Evolutionary conservation across 64 coral and sea anemone genomes (phyloP).

Genomic region (Anthopleura sola): DNA sequence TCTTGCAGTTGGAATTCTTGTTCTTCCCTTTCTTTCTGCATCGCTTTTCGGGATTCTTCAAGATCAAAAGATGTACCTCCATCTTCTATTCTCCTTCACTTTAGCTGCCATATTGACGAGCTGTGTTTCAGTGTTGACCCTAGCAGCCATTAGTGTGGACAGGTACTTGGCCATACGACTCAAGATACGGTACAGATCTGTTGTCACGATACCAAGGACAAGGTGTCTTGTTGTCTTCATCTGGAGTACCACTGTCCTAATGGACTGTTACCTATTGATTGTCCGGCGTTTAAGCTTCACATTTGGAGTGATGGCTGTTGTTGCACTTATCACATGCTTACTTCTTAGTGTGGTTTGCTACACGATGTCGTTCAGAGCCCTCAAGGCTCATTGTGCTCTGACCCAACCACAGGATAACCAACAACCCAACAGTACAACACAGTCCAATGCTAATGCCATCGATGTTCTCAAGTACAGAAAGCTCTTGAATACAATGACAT

Average conservation of each 20-base stretch:
- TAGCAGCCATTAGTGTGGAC: neutral
- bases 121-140: neutral
- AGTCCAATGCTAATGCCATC: too few relatives aligned
- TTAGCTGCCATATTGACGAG: neutral
- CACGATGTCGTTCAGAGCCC: neutral
- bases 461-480: too few relatives aligned
- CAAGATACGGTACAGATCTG: neutral
- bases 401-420: neutral
- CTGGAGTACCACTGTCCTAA: too few relatives aligned
- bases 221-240: too few relatives aligned
- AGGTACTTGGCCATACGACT: slow-evolving; percentile 19
- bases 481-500: too few relatives aligned
- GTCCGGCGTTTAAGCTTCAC: too few relatives aligned
- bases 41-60: neutral
- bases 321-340: too few relatives aligned
- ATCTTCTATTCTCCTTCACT: neutral
- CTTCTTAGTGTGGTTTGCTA: neutral
- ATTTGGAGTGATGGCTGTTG: too few relatives aligned
- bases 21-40: neutral
- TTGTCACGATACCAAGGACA: neutral
- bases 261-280: too few relatives aligned
- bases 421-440: neutral
- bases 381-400: neutral
- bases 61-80: neutral
- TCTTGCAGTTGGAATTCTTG: neutral